Base-by-base conservation (phyloP, 2,888 invertebrate species). In the Synergus japonicus region DNA sequence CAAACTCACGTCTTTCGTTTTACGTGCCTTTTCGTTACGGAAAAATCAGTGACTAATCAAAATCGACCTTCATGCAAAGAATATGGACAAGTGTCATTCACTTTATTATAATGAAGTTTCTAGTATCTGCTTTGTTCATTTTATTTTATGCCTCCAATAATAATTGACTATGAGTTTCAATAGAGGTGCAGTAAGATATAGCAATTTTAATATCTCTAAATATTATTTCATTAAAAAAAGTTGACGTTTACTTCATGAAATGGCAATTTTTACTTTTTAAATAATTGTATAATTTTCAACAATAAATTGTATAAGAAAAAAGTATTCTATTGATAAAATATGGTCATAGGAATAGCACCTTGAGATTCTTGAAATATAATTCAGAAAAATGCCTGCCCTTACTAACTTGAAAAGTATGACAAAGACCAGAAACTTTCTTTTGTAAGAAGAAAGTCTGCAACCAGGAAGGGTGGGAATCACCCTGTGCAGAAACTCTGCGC, bases 351-450 rank as follows among this genome's bases (percentile, higher is more conserved):
- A 66, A 41, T 18, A 43, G 43, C 10, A 12, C n/a, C 12, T 4
- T 46, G 18, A 22, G 46, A 54, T 54, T 54, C 73, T 73, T 1
- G 9, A 73, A 73, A 73, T 73, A 9, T 54, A 54, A 49, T 73
- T 54, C 49, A 29, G 37, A 73, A 73, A 73, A 73, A 54, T 54
- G 49, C 54, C n/a, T 54, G 73, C 37, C 73, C 37, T 54, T 73
- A 73, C 37, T 29, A 29, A 29, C 29, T 54, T 73, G 54, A 5
- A 29, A 73, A 73, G 49, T 73, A 73, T 54, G 49, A 73, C 37
- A 49, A 73, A 73, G 37, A 49, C 49, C 54, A 49, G 49, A 37
- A 73, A 73, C 37, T 73, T 73, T 73, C 15, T 73, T 54, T 54
- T 37, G 10, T 49, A 37, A 73, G 49, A 54, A 73, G 46, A 73